These are phyloP conservation scores for Brevipalpus yothersi DNA, from an alignment of 1,140 invertebrate genomes.

Conservation along the genomic window DNA sequence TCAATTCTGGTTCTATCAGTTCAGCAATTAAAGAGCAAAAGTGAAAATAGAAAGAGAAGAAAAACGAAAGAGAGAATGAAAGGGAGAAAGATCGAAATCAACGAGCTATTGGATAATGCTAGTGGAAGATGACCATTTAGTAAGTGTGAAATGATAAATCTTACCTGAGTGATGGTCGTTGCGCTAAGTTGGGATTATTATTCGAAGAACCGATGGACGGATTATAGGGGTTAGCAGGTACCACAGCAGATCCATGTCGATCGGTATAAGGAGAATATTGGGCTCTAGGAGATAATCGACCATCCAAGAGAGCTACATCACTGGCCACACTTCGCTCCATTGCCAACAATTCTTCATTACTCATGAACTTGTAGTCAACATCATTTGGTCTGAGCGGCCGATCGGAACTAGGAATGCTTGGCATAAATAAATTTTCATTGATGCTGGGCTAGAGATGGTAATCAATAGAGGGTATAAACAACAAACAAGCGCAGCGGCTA, in stretches of 20 bases:
- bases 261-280: neutral
- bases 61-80: no score
- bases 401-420: conserved; percentile 33
- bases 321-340: conserved; percentile 31
- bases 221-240: neutral
- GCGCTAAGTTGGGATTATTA: neutral
- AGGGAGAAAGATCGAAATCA: no score
- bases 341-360: conserved; percentile 30
- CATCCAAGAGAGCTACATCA: no score
- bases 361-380: conserved; percentile 38
- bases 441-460: conserved; percentile 40
- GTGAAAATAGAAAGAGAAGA: no score
- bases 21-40: no score
- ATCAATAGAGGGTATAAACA: no score
- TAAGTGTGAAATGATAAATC: neutral
- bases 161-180: neutral
- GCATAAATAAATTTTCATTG: conserved; percentile 37
- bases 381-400: conserved; percentile 28
- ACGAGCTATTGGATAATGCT: no score
- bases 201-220: neutral
- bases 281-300: neutral
- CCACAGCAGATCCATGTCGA: neutral
- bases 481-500: no score
- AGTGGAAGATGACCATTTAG: no score
- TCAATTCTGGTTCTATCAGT: no score